Evolutionary conservation across 1,140 invertebrate genomes (phyloP).

Genomic region (Apis dorsata): DNA sequence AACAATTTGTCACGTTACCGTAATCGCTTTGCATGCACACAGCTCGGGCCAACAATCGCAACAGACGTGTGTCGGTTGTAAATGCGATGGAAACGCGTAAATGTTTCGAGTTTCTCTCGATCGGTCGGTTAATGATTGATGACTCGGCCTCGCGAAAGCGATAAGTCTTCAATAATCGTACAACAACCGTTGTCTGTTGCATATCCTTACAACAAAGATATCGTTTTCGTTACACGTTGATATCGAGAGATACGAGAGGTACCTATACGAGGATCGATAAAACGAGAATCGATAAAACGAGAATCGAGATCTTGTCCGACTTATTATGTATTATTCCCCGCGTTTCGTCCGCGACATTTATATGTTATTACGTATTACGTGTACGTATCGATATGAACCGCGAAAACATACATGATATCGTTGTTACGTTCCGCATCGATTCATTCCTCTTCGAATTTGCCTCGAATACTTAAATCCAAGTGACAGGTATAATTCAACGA

Average conservation of each 20-base stretch:
- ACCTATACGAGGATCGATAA: constrained; percentile 11
- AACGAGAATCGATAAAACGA: constrained; percentile 30
- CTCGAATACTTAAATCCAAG: background rate
- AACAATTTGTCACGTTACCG: constrained; percentile 44
- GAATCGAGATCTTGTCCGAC: constrained; percentile 36
- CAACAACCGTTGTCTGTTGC: background rate
- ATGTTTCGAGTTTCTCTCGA: constrained; percentile 35
- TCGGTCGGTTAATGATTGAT: constrained; percentile 38
- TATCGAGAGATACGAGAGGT: constrained; percentile 20
- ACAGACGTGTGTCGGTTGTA: background rate
- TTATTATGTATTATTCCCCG: constrained; percentile 17
- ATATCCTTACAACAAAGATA: constrained; percentile 4
- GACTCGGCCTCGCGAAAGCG: constrained; percentile 31
- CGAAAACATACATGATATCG: constrained; percentile 40
- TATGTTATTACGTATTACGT: background rate
- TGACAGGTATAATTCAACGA: constrained; percentile 8
- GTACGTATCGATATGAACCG: constrained; percentile 11
- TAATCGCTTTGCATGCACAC: background rate
- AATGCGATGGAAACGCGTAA: constrained; percentile 30
- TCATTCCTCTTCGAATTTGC: background rate
- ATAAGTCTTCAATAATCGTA: constrained; percentile 21
- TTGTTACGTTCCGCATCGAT: constrained; percentile 48
- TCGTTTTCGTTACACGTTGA: background rate
- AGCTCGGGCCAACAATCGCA: constrained; percentile 24
- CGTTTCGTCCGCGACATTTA: background rate